Base-by-base conservation (phyloP, 2,888 invertebrate genomes). In the Phyllotreta cruciferae region DNA sequence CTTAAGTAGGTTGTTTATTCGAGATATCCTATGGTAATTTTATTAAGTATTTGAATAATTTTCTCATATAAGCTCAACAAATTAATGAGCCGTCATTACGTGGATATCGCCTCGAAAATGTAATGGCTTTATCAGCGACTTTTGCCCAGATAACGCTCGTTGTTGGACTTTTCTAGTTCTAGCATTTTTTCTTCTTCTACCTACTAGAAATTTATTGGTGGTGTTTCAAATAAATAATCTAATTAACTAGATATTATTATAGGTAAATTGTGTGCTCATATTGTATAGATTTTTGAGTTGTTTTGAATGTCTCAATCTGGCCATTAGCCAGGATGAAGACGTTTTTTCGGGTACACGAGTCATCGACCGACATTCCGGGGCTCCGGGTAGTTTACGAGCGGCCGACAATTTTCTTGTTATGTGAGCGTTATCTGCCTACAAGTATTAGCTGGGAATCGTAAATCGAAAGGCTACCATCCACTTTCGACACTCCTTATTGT, bases 341-440 rank as follows among this genome's bases (percentile, higher is more conserved):
- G 11, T 52, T 63, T 67, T 66, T 42, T 24, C 24, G 24, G 63
- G 63, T 63, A 56, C 24, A 67, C 61, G 66, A 62, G 37, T 58
- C 67, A 66, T 63, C 62, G 67, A 67, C 67, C 67, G 66, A 67
- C 63, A 63, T 58, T 60, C 64, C 58, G 47, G 70, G 53, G 65
- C 60, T 58, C 62, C 66, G 62, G 64, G 65, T 67, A 64, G 69
- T 74, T 74, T 73, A 74, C 66, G 69, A 60, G 66, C 66, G 57
- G 61, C 65, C 67, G 61, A 72, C 66, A 65, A 66, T 68, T 73
- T 41, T 73, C 72, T 74, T 73, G 74, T 72, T 71, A 66, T 73
- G 74, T 73, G 72, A 73, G 72, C 77, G 75, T 79, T 79, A 79
- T 79, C 79, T 71, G 69, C 75, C 77, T 77, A 79, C 79, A 78